Percentiles rank a stretch among this genome's conserved stretches.
Evolutionary conservation across 2,797 vertebrate genomes (phyloP).

Genomic region (Gymnopithys bicolor): DNA sequence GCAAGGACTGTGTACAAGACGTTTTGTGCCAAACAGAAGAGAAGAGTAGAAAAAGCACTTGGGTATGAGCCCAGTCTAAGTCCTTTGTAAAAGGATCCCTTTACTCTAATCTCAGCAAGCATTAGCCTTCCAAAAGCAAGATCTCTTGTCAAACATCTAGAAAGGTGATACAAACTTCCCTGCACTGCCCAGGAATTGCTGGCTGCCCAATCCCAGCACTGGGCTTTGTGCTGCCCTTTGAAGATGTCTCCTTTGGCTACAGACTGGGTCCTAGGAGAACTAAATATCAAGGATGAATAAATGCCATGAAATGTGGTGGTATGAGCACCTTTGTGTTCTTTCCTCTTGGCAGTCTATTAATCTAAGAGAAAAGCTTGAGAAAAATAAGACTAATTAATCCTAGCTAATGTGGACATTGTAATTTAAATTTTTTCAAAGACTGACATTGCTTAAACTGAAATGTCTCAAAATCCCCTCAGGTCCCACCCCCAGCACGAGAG

Average conservation of each 20-base stretch:
- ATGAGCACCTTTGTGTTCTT: background rate
- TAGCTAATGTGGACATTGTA: background rate
- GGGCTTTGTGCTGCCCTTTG: background rate
- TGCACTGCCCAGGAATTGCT: background rate
- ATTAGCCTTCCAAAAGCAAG: background rate
- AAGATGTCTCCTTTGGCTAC: background rate
- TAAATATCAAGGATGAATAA: background rate
- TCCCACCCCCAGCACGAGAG: background rate
- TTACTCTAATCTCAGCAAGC: background rate
- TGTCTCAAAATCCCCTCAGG: background rate
- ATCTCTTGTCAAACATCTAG: background rate
- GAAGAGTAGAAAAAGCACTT: background rate
- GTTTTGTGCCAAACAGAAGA: background rate
- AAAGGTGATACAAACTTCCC: background rate
- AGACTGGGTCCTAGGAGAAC: background rate
- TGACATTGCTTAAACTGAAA: background rate
- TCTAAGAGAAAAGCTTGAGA: background rate
- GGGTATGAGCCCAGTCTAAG: background rate
- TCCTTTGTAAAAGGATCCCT: background rate
- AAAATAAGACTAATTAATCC: constrained; percentile 2
- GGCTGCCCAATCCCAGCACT: background rate
- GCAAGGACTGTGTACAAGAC: background rate
- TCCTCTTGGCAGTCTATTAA: background rate
- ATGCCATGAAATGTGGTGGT: background rate
- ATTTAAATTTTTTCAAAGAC: background rate